Conservation (phyloP, 2,797 vertebrate genomes). For the Helarctos malayanus region DNA sequence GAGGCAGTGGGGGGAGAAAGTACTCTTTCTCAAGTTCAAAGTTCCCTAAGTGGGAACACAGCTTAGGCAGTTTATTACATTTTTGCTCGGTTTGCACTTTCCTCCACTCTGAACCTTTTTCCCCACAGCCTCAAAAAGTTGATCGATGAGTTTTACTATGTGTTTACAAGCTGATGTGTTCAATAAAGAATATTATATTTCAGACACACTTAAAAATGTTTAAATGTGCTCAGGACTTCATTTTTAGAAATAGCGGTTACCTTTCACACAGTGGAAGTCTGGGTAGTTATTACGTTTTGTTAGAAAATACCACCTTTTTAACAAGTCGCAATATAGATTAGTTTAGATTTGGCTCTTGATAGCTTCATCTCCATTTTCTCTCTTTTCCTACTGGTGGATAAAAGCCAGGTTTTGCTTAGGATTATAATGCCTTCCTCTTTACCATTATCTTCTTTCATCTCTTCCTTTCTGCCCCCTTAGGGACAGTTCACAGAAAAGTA, state of each 20-base stretch:
- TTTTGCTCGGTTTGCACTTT: not conserved
- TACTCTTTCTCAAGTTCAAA: not conserved
- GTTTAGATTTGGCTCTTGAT: not conserved
- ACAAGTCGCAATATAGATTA: not conserved
- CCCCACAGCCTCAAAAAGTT: not conserved
- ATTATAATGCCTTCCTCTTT: not conserved
- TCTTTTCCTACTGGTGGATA: not conserved
- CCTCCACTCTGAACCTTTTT: not conserved
- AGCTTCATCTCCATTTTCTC: not conserved
- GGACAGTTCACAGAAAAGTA: not conserved
- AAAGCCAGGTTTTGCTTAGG: constrained; percentile 5
- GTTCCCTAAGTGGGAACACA: not conserved
- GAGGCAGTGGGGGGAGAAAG: not conserved
- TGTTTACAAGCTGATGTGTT: constrained; percentile 8
- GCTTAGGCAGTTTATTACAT: not conserved
- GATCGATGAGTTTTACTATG: not conserved
- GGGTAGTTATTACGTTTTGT: not conserved
- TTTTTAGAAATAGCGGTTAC: not conserved
- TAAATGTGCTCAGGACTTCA: not conserved
- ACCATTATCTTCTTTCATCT: not conserved
- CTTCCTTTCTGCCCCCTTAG: not conserved
- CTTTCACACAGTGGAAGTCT: not conserved
- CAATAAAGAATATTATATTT: not conserved
- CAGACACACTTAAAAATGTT: not conserved
- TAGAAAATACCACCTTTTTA: not conserved